Evolutionary conservation across 30 jellyfish, hydroid and myxozoan genomes (phyloP), one percentile per base, ranked within the genome.

Genomic region (Thelohanellus kitauei): DNA sequence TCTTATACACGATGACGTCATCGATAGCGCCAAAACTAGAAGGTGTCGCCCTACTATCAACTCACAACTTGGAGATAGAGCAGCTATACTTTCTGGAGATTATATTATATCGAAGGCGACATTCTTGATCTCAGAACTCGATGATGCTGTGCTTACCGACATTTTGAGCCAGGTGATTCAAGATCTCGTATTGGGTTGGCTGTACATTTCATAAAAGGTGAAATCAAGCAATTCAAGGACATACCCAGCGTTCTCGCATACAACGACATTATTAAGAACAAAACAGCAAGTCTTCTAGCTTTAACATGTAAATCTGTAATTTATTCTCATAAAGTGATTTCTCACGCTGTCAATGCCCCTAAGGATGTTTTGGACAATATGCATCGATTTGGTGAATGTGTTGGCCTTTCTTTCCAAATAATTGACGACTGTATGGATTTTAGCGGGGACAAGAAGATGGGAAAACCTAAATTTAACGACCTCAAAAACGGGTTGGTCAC

Each of bases 1-100:
- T 40, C 84, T 75, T 6, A 44, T 75, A n/a, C 95, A 75, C 32
- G 95, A 75, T 63, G 95, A 75, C 27, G 87, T 75, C 42, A 55
- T 75, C 4, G 95, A 75, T 52, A 84, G 57, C 20, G 84, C 95
- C 4, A 46, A 65, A 16, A 35, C 53, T 17, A 32, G 95, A 41
- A 64, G 95, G 37, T 60, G 64, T 33, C 62, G 64, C 38, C 63
- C 61, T 16, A 45, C 89, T 2, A 62, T 75, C 4, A 62, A 62
- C 32, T 56, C 31, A 41, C 45, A 47, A 8, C 64, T 54, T 18
- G 32, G 68, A 35, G 63, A 45, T 18, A 61, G 57, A 18, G 85
- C 64, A 48, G 32, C 89, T 9, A 75, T 62, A 20, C 38, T 75
- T 37, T 84, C 95, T 23, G 95, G 95, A 9, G 87, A 75, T 45